Conservation (phyloP, 2,888 invertebrate species). For the Apamea sordens region DNA sequence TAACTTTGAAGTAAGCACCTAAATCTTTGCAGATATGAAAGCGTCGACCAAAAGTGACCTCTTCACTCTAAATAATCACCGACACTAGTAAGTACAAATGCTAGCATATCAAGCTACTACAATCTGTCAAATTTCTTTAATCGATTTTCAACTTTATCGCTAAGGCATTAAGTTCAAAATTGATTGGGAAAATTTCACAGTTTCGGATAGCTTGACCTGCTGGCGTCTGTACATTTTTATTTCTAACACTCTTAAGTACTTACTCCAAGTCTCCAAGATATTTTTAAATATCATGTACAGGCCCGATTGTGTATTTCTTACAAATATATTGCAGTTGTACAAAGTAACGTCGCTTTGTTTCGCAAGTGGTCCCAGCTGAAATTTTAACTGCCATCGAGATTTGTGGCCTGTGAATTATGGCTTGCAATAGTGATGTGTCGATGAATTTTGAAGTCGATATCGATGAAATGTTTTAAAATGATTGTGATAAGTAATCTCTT, state of each 20-base stretch:
- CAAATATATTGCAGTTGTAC: slow-evolving; percentile 50
- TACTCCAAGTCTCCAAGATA: slow-evolving; percentile 25
- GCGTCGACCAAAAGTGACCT: not conserved
- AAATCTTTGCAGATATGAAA: not conserved
- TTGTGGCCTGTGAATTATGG: slow-evolving; percentile 87
- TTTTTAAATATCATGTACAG: slow-evolving; percentile 50
- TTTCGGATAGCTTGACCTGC: too few relatives aligned
- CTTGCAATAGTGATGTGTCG: slow-evolving; percentile 71
- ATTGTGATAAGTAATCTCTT: not conserved
- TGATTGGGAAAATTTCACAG: too few relatives aligned
- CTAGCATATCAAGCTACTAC: too few relatives aligned
- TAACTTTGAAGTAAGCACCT: not conserved
- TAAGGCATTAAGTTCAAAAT: too few relatives aligned
- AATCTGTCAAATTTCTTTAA: too few relatives aligned
- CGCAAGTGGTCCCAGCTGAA: slow-evolving; percentile 74
- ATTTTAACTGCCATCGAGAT: slow-evolving; percentile 85
- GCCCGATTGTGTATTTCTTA: slow-evolving; percentile 41
- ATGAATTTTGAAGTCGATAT: slow-evolving; percentile 66
- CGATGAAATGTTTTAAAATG: slow-evolving; percentile 49
- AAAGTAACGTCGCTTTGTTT: slow-evolving; percentile 80
- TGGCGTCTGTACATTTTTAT: slow-evolving; percentile 7
- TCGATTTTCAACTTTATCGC: too few relatives aligned
- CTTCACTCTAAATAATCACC: not conserved
- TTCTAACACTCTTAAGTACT: slow-evolving; percentile 13
- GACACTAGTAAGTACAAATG: not conserved